These are phyloP conservation scores for Planiliza haematocheilus DNA, from an alignment of 2,113 vertebrate species.

Conservation along the genomic window DNA sequence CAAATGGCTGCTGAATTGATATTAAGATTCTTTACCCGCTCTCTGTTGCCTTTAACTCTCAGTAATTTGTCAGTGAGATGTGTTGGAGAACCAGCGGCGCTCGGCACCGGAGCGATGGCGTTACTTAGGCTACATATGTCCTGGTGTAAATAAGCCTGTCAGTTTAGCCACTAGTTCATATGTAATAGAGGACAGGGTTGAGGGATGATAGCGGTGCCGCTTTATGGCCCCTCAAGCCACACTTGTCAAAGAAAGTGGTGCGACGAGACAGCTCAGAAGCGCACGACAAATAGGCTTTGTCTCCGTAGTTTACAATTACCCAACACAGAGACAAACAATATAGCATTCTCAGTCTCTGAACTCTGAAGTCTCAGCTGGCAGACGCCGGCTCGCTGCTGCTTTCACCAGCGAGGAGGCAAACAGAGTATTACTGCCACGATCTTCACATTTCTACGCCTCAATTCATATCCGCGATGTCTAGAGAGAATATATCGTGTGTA, in stretches of 20 bases:
- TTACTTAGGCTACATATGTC: slow-evolving; percentile 60
- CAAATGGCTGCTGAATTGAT: slow-evolving; percentile 55
- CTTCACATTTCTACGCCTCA: too few species aligned
- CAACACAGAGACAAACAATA: slow-evolving; percentile 44
- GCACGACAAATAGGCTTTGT: slow-evolving; percentile 61
- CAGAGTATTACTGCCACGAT: slow-evolving; percentile 2
- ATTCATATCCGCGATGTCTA: too few species aligned
- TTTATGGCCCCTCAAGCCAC: slow-evolving; percentile 68
- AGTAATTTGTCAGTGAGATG: slow-evolving; percentile 86
- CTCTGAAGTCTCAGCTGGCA: slow-evolving; percentile 30
- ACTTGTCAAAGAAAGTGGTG: slow-evolving; percentile 70
- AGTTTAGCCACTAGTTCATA: slow-evolving; percentile 62
- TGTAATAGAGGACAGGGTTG: slow-evolving; percentile 55
- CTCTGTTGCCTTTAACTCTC: slow-evolving; percentile 25
- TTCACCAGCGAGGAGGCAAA: neutral
- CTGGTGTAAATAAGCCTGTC: slow-evolving; percentile 77
- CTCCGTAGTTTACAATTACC: slow-evolving; percentile 64
- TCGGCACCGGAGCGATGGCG: slow-evolving; percentile 63
- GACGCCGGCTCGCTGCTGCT: neutral
- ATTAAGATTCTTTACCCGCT: slow-evolving; percentile 25
- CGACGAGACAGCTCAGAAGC: slow-evolving; percentile 51
- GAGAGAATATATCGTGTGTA: too few species aligned
- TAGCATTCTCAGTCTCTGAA: slow-evolving; percentile 17
- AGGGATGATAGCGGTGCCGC: slow-evolving; percentile 51
- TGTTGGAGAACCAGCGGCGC: slow-evolving; percentile 76